Percentiles rank a stretch among this genome's conserved stretches.
These are phyloP conservation scores for Rhyacophila brunnea DNA, from an alignment of 1,140 invertebrate species.

Conservation along the genomic window DNA sequence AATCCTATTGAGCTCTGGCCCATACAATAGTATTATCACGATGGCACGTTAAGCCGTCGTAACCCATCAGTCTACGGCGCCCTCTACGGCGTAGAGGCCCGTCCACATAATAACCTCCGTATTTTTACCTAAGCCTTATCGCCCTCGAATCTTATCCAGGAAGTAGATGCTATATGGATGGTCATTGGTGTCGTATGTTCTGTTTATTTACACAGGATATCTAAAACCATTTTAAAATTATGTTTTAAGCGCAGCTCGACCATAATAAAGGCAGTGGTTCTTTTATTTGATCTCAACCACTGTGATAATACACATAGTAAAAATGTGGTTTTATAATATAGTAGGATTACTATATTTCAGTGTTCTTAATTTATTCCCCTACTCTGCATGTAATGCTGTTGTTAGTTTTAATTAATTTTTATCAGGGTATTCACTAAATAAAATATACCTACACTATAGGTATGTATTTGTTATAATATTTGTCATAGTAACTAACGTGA, in stretches of 20 bases:
- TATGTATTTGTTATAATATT: too few species aligned
- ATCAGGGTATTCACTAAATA: too few species aligned
- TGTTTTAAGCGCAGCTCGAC: slow-evolving; percentile 22
- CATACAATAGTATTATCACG: slow-evolving; percentile 29
- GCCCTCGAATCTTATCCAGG: slow-evolving; percentile 27
- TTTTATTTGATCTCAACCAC: too few species aligned
- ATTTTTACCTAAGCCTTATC: slow-evolving; percentile 32
- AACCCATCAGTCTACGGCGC: slow-evolving; percentile 27
- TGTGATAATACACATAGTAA: too few species aligned
- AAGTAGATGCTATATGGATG: slow-evolving; percentile 1
- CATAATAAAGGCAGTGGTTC: too few species aligned
- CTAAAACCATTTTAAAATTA: slow-evolving; percentile 36
- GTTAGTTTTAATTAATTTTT: too few species aligned
- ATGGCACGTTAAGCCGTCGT: slow-evolving; percentile 29
- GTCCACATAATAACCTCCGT: slow-evolving; percentile 28
- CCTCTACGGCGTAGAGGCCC: slow-evolving; percentile 17
- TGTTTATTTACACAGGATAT: slow-evolving; percentile 30
- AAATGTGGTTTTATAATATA: too few species aligned
- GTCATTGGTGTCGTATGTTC: slow-evolving; percentile 8
- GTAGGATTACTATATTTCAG: too few species aligned
- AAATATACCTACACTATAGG: too few species aligned
- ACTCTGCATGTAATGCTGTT: too few species aligned
- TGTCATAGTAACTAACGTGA: too few species aligned
- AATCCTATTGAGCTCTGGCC: slow-evolving; percentile 18
- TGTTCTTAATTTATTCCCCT: too few species aligned